A percentile compares a stretch with the other conserved stretches of the same genome.
These are phyloP conservation scores for Drosophila aldrichi DNA, from an alignment of 2,888 invertebrate genomes.

Conservation along the genomic window DNA sequence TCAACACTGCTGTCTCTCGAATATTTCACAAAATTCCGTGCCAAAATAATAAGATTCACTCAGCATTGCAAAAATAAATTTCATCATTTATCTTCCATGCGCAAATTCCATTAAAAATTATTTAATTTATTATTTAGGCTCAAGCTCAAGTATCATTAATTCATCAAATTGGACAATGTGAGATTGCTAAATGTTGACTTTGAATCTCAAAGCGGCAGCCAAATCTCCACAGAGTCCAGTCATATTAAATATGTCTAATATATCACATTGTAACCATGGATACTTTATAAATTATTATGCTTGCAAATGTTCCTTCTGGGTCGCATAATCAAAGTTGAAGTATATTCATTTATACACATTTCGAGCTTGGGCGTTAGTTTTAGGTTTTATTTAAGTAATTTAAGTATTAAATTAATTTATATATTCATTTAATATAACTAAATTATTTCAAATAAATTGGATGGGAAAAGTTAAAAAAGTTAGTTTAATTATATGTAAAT, in stretches of 20 bases:
- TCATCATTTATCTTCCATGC: conserved; percentile 1
- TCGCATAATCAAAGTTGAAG: not conserved
- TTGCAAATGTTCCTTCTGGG: not conserved
- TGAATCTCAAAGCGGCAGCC: not conserved
- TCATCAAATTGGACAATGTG: conserved; percentile 1
- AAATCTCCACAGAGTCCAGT: conserved; percentile 3
- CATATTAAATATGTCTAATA: not conserved
- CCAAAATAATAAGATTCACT: not conserved
- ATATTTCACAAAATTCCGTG: not conserved
- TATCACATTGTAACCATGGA: not conserved
- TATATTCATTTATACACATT: not conserved
- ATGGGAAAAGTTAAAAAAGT: too few species aligned
- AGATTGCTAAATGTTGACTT: conserved; percentile 4
- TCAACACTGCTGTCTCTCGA: not conserved
- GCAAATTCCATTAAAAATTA: not conserved
- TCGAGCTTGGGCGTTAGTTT: not conserved
- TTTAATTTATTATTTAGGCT: conserved; percentile 8
- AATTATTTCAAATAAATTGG: too few species aligned
- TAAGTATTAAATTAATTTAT: too few species aligned
- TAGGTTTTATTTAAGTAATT: not conserved
- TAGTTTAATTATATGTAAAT: too few species aligned
- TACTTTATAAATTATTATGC: conserved; percentile 11
- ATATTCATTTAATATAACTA: too few species aligned
- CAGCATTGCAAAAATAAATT: not conserved
- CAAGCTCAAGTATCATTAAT: conserved; percentile 16